phyloP scores from a whole-genome alignment of 2,888 invertebrate species.

The Lucinisca nassula region DNA sequence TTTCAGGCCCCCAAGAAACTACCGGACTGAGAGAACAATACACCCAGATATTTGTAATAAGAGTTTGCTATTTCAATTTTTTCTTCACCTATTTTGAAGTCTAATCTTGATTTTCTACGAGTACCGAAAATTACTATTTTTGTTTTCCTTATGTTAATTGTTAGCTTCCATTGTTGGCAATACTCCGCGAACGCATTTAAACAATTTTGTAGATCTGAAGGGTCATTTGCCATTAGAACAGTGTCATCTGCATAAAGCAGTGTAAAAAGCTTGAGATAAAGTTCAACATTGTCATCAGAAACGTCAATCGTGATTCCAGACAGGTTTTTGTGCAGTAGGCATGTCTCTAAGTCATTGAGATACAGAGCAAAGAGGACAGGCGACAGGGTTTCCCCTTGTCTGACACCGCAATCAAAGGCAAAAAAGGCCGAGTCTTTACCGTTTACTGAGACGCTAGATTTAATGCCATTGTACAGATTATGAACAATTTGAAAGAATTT shows the following conservation, averaged over 20 bases:
- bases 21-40: neutral
- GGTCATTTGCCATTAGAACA: conserved; percentile 34
- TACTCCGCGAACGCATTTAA: conserved; percentile 43
- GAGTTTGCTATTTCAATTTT: neutral
- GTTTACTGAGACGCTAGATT: conserved; percentile 27
- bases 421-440: conserved; percentile 10
- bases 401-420: conserved; percentile 19
- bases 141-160: conserved; percentile 41
- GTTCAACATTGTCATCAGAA: neutral
- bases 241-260: conserved; percentile 58
- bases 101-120: neutral
- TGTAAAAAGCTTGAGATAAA: conserved; percentile 37
- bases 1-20: conserved; percentile 27
- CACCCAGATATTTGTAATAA: conserved; percentile 27
- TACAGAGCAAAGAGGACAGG: conserved; percentile 36
- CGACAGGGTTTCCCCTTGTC: conserved; percentile 37
- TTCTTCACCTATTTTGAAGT: neutral
- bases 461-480: conserved; percentile 44
- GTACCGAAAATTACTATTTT: conserved; percentile 41
- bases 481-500: conserved; percentile 36
- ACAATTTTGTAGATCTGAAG: conserved; percentile 29
- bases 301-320: neutral
- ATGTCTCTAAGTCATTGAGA: conserved; percentile 32
- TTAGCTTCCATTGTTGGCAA: conserved; percentile 47
- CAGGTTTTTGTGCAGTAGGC: neutral